Evolutionary conservation across 2,797 vertebrate genomes (phyloP), one percentile per base, ranked within the genome.

Genomic region (Darevskia mixta): DNA sequence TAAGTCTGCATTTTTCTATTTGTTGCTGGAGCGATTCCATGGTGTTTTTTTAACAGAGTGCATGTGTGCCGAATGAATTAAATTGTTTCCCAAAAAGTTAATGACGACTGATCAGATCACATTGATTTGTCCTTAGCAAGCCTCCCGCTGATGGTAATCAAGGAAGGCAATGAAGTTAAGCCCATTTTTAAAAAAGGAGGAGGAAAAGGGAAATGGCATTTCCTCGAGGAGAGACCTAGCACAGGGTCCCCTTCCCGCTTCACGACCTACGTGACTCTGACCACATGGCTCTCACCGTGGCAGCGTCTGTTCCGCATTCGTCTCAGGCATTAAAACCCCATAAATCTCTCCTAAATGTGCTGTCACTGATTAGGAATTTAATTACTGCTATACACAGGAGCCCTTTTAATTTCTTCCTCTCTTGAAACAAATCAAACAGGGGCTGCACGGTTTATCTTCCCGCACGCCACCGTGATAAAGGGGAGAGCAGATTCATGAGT

Each of bases 231-330:
- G 0, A 10, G 32, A 91, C 92, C 96, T 97, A 96, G 93, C 86
- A 90, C 90, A 79, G 90, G 89, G 87, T 41, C 67, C 35, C 23
- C 94, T 95, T 55, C 87, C 92, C 90, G 71, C 85, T 93, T 90
- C 92, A 87, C 38, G 79, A 45, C 32, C 95, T 97, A 98, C 97
- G 97, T 98, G 97, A 97, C 95, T 23, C 75, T 7, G 3, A 86
- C 91, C 85, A 93, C 92, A 94, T 97, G 90, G 66, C 89, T 92
- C 94, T 93, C 91, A 91, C 92, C 91, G 81, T 76, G 91, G 87
- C 73, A 41, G 73, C 85, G 79, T 20, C 83, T 75, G 85, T 2
- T 90, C 84, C 72, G n/a, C 94, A 94, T 92, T 93, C 92, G 92
- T 94, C 90, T 77, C 88, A 85, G 89, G 92, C 91, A 93, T 89